phyloP scores from a whole-genome alignment of 2,888 invertebrate genomes.

The Philhelius pedissequus region DNA sequence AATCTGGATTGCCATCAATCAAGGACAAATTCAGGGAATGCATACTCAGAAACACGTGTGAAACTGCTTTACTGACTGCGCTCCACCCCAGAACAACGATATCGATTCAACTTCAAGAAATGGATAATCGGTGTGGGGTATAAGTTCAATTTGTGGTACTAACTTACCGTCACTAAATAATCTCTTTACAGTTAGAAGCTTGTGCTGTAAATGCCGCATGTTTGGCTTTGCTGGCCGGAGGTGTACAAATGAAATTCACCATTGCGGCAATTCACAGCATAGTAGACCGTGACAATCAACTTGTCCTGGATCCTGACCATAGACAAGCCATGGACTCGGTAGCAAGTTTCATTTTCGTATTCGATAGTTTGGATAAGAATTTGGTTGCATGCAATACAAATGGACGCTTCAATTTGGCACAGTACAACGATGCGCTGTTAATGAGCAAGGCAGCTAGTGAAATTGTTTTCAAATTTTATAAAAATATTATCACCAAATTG shows the following conservation, averaged over 20 bases:
- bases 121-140: constrained; percentile 91
- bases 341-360: constrained; percentile 86
- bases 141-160: constrained; percentile 70
- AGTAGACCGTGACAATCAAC: constrained; percentile 82
- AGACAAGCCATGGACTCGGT: constrained; percentile 80
- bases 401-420: constrained; percentile 84
- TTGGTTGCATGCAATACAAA: constrained; percentile 84
- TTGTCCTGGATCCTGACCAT: constrained; percentile 83
- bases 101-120: constrained; percentile 89
- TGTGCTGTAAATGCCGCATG: constrained; percentile 91
- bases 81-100: constrained; percentile 91
- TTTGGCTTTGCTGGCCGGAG: constrained; percentile 89
- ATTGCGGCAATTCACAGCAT: constrained; percentile 90
- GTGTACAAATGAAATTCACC: constrained; percentile 89
- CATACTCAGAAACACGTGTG: constrained; percentile 87
- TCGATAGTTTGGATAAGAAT: constrained; percentile 83
- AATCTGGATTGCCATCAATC: constrained; percentile 86
- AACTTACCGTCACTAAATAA: not conserved
- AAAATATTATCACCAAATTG: constrained; percentile 75
- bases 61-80: constrained; percentile 84
- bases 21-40: constrained; percentile 87
- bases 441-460: constrained; percentile 84
- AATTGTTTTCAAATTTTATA: constrained; percentile 86
- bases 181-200: constrained; percentile 82
- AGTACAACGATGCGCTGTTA: constrained; percentile 84